A percentile compares a stretch with the other conserved stretches of the same genome.
phyloP scores from a whole-genome alignment of 2,888 invertebrate genomes.

The Agrypnus murinus region DNA sequence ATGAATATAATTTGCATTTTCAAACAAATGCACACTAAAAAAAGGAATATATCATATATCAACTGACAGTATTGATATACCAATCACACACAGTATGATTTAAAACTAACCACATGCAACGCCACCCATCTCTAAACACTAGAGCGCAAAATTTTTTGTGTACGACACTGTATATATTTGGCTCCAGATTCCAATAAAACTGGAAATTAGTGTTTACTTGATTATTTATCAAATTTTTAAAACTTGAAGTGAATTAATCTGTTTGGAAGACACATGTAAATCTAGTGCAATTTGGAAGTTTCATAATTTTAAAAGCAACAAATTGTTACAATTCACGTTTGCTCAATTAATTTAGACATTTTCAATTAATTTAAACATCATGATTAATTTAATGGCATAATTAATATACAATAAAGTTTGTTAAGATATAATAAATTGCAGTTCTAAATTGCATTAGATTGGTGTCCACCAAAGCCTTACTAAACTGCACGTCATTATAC shows the following conservation, averaged over 20 bases:
- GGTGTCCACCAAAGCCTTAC: conserved; percentile 19
- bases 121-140: conserved; percentile 51
- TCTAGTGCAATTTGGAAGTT: conserved; percentile 7
- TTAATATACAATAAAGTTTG: no score
- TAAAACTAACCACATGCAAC: conserved; percentile 59
- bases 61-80: conserved; percentile 73
- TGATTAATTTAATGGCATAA: no score
- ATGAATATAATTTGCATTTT: conserved; percentile 67
- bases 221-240: conserved; percentile 59
- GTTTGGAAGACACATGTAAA: conserved; percentile 35
- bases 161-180: conserved; percentile 53
- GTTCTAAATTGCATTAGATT: conserved; percentile 20
- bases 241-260: conserved; percentile 45
- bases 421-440: background rate
- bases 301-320: conserved; percentile 27
- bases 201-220: conserved; percentile 67
- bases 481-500: conserved; percentile 36
- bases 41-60: conserved; percentile 65
- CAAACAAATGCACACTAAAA: conserved; percentile 70
- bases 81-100: conserved; percentile 73
- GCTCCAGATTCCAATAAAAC: conserved; percentile 71
- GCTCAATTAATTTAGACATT: no score
- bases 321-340: no score
- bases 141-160: conserved; percentile 52
- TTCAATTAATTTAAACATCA: no score